These are phyloP conservation scores for Drosophila busckii DNA, from an alignment of 1,140 invertebrate genomes.

Conservation along the genomic window DNA sequence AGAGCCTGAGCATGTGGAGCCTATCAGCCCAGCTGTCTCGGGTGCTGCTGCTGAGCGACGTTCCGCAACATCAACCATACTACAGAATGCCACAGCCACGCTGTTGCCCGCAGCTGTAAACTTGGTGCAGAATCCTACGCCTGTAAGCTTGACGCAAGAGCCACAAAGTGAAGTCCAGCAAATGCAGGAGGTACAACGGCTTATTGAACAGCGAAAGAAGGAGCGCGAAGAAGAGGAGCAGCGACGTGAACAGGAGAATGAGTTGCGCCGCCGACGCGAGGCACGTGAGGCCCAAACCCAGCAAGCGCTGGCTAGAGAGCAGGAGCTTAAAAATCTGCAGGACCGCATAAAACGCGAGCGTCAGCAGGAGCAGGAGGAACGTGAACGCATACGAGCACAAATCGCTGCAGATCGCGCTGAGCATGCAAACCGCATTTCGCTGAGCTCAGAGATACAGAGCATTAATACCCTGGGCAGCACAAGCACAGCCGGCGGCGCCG, in stretches of 20 bases:
- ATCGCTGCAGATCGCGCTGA: constrained; percentile 86
- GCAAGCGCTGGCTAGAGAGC: constrained; percentile 85
- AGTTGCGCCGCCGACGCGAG: constrained; percentile 85
- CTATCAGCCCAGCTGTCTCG: background rate
- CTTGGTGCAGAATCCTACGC: too few relatives aligned
- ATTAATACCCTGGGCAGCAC: background rate
- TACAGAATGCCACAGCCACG: too few relatives aligned
- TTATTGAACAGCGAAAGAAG: constrained; percentile 8
- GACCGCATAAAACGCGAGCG: constrained; percentile 80
- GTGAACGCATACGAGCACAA: constrained; percentile 84
- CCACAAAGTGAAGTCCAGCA: background rate
- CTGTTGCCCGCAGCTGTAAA: too few relatives aligned
- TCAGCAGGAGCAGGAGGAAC: constrained; percentile 82
- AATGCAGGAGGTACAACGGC: constrained; percentile 22
- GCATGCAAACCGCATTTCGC: constrained; percentile 2
- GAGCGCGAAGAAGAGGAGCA: constrained; percentile 41
- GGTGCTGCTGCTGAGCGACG: too few relatives aligned
- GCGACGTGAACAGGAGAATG: constrained; percentile 77
- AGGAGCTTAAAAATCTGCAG: constrained; percentile 85
- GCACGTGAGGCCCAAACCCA: constrained; percentile 86
- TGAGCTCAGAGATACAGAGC: background rate
- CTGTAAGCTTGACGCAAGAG: background rate
- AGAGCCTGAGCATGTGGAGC: background rate
- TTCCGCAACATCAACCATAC: too few relatives aligned
- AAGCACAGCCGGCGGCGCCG: constrained; percentile 77